phyloP scores from a whole-genome alignment of 2,113 vertebrate genomes.

The Atrichornis clamosus region DNA sequence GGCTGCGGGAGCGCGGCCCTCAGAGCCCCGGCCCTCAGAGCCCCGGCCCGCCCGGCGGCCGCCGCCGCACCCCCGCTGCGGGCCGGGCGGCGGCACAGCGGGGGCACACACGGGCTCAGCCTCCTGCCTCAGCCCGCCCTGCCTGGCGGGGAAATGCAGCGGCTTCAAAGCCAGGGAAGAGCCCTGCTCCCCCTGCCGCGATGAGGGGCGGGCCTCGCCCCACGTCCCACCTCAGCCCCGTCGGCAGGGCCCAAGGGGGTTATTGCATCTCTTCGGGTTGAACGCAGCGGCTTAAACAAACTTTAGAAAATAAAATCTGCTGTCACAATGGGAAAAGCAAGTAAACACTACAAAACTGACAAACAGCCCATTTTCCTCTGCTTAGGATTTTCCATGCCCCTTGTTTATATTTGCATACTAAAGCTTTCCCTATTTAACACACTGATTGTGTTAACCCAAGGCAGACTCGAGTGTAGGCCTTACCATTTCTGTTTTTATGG shows the following conservation, averaged over 20 bases:
- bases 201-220: neutral
- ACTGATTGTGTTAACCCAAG: neutral
- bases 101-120: rapidly evolving
- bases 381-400: neutral
- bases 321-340: neutral
- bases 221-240: neutral
- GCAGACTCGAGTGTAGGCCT: neutral
- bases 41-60: no score
- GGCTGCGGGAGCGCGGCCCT: neutral
- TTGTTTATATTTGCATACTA: neutral
- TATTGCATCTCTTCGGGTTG: rapidly evolving
- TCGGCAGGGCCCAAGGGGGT: rapidly evolving
- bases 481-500: neutral
- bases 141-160: rapidly evolving
- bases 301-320: neutral
- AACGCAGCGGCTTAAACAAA: neutral
- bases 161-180: rapidly evolving
- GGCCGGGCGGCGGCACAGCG: no score
- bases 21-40: neutral
- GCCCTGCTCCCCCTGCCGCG: rapidly evolving
- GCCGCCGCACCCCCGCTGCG: no score
- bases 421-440: neutral
- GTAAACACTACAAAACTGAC: neutral
- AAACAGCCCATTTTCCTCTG: neutral
- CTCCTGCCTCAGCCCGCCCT: neutral